A percentile compares a stretch with the other conserved stretches of the same genome.
These are phyloP conservation scores for Tenthredo amoena DNA, from an alignment of 2,888 invertebrate genomes.

Conservation along the genomic window DNA sequence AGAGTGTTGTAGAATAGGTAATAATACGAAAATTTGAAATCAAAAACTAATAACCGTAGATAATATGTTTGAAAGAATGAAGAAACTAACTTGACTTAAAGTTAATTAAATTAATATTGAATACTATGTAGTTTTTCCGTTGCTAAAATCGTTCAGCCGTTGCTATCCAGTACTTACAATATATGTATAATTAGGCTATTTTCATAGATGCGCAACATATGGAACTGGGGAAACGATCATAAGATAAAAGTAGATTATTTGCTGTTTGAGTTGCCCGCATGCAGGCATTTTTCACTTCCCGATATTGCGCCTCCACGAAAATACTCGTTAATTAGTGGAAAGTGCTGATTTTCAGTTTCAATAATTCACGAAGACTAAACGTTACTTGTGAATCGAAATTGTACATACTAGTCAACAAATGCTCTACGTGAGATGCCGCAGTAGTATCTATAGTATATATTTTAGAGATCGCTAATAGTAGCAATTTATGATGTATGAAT, in stretches of 20 bases:
- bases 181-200: not conserved
- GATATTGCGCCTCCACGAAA: not conserved
- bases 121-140: not conserved
- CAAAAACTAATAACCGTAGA: not conserved
- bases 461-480: not conserved
- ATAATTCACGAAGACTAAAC: not conserved
- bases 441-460: not conserved
- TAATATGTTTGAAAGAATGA: not conserved
- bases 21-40: not conserved
- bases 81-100: not conserved
- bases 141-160: slow-evolving; percentile 3
- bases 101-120: not conserved
- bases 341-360: not conserved
- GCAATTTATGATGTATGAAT: not conserved
- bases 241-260: too few relatives aligned
- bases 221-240: too few relatives aligned
- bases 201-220: too few relatives aligned
- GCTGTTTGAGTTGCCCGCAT: too few relatives aligned
- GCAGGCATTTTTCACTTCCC: too few relatives aligned
- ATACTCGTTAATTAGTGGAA: not conserved
- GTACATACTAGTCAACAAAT: slow-evolving; percentile 41
- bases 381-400: not conserved
- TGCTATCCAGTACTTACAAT: not conserved
- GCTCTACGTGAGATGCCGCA: not conserved
- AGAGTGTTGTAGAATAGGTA: not conserved